Evolutionary conservation across 2,113 vertebrate genomes (phyloP).

Genomic region (Strigops habroptila): DNA sequence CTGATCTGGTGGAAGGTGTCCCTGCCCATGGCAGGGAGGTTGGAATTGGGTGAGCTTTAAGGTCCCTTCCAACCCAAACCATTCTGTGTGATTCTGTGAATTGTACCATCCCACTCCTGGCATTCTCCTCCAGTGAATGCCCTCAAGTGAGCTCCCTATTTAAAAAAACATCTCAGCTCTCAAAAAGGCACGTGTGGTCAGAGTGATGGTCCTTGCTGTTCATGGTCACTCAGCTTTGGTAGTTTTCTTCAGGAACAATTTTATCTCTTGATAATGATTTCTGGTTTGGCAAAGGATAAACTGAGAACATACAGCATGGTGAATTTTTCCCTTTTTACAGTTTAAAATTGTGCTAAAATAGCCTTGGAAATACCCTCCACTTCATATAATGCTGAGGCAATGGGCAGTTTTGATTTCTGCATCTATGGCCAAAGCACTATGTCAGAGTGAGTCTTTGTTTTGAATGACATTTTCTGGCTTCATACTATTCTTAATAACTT

Average conservation of each 20-base stretch:
- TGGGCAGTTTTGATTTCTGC: background rate
- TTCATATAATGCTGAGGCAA: background rate
- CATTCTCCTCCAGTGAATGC: background rate
- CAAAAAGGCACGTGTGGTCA: fast-evolving
- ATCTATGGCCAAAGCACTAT: background rate
- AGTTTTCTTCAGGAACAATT: background rate
- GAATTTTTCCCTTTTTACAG: background rate
- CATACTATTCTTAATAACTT: background rate
- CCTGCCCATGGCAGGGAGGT: background rate
- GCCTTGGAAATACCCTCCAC: background rate
- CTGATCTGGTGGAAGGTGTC: background rate
- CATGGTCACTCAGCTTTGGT: background rate
- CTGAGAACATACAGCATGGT: background rate
- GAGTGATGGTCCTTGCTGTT: background rate
- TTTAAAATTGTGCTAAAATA: background rate
- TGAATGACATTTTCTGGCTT: background rate
- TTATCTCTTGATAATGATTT: background rate
- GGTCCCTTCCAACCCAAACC: background rate
- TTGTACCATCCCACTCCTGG: background rate
- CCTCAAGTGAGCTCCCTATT: background rate
- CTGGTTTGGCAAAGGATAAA: background rate
- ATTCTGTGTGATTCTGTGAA: background rate
- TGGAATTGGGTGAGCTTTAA: background rate
- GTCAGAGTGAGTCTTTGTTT: background rate
- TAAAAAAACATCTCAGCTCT: background rate